phyloP scores from a whole-genome alignment of 2,888 invertebrate genomes.

The Sinodicranocentrus sp. region DNA sequence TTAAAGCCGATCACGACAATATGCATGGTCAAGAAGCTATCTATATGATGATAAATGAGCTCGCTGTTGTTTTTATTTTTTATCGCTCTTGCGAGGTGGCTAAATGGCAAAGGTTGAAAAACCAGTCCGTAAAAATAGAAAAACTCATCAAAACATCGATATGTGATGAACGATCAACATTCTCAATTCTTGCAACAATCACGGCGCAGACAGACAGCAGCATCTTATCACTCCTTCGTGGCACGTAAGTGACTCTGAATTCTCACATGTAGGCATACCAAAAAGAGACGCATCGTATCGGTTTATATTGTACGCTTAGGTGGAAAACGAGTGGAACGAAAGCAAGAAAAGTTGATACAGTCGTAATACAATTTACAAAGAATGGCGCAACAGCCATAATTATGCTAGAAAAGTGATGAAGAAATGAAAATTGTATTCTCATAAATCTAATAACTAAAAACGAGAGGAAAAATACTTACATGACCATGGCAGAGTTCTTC shows the following conservation, averaged over 20 bases:
- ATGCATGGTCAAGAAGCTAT: neutral
- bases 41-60: constrained; percentile 5
- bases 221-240: neutral
- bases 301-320: neutral
- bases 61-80: constrained; percentile 19
- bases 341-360: constrained; percentile 45
- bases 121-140: constrained; percentile 64
- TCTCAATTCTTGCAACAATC: constrained; percentile 9
- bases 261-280: neutral
- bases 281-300: neutral
- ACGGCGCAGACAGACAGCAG: constrained; percentile 10
- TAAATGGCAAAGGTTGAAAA: constrained; percentile 62
- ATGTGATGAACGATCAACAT: constrained; percentile 8
- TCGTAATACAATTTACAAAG: constrained; percentile 15
- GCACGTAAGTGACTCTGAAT: no score
- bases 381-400: constrained; percentile 28
- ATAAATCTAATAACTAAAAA: constrained; percentile 13
- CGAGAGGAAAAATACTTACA: constrained; percentile 85
- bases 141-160: constrained; percentile 38
- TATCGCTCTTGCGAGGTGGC: constrained; percentile 17
- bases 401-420: constrained; percentile 12
- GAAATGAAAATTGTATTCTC: constrained; percentile 26
- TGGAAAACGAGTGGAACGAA: neutral
- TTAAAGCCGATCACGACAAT: no score
- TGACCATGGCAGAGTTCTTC: constrained; percentile 97